A percentile compares a stretch with the other conserved stretches of the same genome.
phyloP scores from a whole-genome alignment of 2,888 invertebrate species.

The Drosophila percnosoma region DNA sequence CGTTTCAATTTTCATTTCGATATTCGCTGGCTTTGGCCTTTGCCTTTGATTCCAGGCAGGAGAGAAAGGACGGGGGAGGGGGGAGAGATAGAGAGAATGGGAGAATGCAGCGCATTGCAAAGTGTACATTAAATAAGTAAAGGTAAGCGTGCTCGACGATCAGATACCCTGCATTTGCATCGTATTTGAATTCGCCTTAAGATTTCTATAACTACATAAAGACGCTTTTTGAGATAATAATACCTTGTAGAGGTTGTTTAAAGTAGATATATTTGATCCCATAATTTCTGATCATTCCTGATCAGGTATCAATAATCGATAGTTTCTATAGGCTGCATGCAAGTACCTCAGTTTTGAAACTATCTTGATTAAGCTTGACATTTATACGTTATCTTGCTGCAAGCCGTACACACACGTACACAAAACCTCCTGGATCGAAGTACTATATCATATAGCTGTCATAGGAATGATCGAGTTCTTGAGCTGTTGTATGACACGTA shows the following conservation, averaged over 20 bases:
- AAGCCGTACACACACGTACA: neutral
- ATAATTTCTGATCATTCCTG: neutral
- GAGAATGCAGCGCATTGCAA: neutral
- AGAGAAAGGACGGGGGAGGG: neutral
- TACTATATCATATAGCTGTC: neutral
- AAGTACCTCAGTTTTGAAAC: neutral
- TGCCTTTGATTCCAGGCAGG: neutral
- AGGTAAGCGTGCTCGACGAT: neutral
- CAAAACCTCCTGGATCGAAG: neutral
- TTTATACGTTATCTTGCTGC: neutral
- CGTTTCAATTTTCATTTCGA: constrained; percentile 41
- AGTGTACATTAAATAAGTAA: neutral
- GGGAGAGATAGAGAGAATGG: neutral
- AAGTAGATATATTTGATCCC: neutral
- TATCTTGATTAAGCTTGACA: neutral
- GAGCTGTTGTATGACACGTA: neutral
- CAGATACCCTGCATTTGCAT: neutral
- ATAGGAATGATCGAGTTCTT: neutral
- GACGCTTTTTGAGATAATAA: neutral
- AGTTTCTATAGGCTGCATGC: neutral
- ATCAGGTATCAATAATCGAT: neutral
- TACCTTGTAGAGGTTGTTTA: neutral
- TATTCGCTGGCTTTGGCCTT: constrained; percentile 15
- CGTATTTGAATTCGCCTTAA: too few species aligned
- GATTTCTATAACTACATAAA: neutral